phyloP scores from a whole-genome alignment of 2,797 vertebrate species.

The Pogonophryne albipinna region DNA sequence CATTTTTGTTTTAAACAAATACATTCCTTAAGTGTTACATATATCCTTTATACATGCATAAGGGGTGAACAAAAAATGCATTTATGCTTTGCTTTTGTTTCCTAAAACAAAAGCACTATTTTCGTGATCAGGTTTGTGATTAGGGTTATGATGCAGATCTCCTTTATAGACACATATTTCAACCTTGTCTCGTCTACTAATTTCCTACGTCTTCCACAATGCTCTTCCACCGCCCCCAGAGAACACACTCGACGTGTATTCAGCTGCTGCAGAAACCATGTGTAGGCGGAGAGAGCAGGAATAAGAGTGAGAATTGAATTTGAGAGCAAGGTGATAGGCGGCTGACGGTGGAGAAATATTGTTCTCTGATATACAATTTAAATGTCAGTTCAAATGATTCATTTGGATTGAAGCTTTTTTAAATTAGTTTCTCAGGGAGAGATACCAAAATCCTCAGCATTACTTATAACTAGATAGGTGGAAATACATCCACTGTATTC shows the following conservation, averaged over 20 bases:
- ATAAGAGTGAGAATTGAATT: constrained; percentile 35
- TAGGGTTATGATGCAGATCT: neutral
- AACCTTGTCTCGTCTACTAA: constrained; percentile 19
- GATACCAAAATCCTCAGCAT: constrained; percentile 1
- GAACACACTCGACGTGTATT: constrained; percentile 33
- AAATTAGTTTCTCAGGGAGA: neutral
- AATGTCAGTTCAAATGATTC: constrained; percentile 15
- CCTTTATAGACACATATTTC: neutral
- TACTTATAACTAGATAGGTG: neutral
- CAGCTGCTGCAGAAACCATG: constrained; percentile 33
- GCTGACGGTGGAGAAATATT: constrained; percentile 22
- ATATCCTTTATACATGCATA: too few species aligned
- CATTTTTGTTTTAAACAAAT: too few species aligned
- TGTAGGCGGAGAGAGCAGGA: constrained; percentile 52
- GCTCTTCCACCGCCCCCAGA: constrained; percentile 38
- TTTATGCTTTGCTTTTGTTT: neutral
- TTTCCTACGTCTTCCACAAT: constrained; percentile 50
- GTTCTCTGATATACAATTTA: constrained; percentile 30
- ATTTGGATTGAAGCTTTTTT: constrained; percentile 10
- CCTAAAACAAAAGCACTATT: neutral
- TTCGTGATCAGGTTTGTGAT: neutral
- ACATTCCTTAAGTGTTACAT: too few species aligned
- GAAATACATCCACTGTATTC: neutral
- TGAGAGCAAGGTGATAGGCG: constrained; percentile 31
- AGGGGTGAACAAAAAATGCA: too few species aligned